Percentiles rank a stretch among this genome's conserved stretches.
These are phyloP conservation scores for Venusia cambrica DNA, from an alignment of 2,888 invertebrate genomes.

Conservation along the genomic window DNA sequence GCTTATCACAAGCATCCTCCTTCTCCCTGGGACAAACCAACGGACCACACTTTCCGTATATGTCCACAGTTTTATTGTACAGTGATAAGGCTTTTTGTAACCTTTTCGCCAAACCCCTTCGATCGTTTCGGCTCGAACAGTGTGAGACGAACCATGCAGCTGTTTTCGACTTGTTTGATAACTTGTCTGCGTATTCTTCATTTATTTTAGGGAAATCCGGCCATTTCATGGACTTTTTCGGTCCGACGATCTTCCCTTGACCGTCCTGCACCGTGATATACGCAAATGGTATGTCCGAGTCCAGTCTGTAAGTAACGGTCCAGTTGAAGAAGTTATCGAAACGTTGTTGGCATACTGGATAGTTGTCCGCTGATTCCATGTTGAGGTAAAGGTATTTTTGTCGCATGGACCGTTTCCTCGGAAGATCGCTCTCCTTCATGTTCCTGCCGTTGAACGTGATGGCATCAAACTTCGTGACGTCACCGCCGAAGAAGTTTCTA, in stretches of 20 bases:
- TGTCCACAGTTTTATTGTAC: slow-evolving; percentile 61
- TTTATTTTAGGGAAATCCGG: slow-evolving; percentile 30
- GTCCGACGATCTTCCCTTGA: slow-evolving; percentile 52
- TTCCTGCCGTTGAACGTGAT: slow-evolving; percentile 63
- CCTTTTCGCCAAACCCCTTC: slow-evolving; percentile 41
- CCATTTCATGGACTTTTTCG: slow-evolving; percentile 50
- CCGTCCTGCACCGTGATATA: slow-evolving; percentile 54
- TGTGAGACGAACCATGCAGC: slow-evolving; percentile 73
- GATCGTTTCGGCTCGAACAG: slow-evolving; percentile 50
- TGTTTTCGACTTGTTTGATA: slow-evolving; percentile 55
- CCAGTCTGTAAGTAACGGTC: slow-evolving; percentile 65
- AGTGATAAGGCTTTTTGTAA: slow-evolving; percentile 42
- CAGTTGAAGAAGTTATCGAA: slow-evolving; percentile 69
- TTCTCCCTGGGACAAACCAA: slow-evolving; percentile 44
- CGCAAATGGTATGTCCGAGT: slow-evolving; percentile 61
- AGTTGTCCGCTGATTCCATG: slow-evolving; percentile 64
- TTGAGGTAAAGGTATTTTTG: slow-evolving; percentile 67
- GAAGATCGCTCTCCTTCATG: slow-evolving; percentile 38
- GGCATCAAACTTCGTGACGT: slow-evolving; percentile 55
- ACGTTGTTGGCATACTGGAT: slow-evolving; percentile 47
- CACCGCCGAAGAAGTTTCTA: slow-evolving; percentile 43
- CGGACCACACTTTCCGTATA: slow-evolving; percentile 78
- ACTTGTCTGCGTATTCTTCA: slow-evolving; percentile 36
- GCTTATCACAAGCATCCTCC: slow-evolving; percentile 44
- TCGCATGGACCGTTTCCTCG: slow-evolving; percentile 41